A percentile compares a stretch with the other conserved stretches of the same genome.
Conservation (phyloP, 1,140 invertebrate genomes). For the Bombus waltoni region DNA sequence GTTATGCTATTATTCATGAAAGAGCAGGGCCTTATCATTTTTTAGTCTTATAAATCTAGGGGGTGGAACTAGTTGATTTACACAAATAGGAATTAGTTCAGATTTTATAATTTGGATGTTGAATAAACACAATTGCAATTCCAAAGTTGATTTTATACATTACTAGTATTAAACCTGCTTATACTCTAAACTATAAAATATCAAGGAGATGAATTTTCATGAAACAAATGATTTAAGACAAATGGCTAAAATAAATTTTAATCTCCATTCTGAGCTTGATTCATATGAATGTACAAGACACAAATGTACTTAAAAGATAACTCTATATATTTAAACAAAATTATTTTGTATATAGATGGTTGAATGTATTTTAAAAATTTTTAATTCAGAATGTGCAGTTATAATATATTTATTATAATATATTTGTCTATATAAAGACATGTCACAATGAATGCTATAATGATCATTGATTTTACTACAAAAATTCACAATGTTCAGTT, state of each 20-base stretch:
- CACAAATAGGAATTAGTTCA: not conserved
- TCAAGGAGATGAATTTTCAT: not conserved
- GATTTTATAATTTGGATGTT: slow-evolving; percentile 1
- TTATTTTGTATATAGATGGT: not conserved
- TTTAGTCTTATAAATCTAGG: not conserved
- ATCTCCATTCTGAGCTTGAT: not conserved
- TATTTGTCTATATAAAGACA: not conserved
- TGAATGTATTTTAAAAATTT: slow-evolving; percentile 2
- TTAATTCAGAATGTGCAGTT: not conserved
- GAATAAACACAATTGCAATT: not conserved
- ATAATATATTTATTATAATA: not conserved
- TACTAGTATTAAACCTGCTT: slow-evolving; percentile 5
- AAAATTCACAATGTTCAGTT: not conserved
- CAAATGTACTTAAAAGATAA: slow-evolving; percentile 6
- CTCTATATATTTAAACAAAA: not conserved
- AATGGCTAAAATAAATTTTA: slow-evolving; percentile 23
- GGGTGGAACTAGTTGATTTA: not conserved
- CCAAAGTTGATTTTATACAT: not conserved
- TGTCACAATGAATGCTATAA: slow-evolving; percentile 8
- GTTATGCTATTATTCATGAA: not conserved
- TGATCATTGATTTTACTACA: not conserved
- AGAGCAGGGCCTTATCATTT: not conserved
- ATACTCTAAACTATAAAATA: not conserved
- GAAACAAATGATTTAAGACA: not conserved
- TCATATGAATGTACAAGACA: not conserved